Evolutionary conservation across 2,113 vertebrate genomes (phyloP), one percentile per base, ranked within the genome.

Genomic region (Leucoraja erinaceus): DNA sequence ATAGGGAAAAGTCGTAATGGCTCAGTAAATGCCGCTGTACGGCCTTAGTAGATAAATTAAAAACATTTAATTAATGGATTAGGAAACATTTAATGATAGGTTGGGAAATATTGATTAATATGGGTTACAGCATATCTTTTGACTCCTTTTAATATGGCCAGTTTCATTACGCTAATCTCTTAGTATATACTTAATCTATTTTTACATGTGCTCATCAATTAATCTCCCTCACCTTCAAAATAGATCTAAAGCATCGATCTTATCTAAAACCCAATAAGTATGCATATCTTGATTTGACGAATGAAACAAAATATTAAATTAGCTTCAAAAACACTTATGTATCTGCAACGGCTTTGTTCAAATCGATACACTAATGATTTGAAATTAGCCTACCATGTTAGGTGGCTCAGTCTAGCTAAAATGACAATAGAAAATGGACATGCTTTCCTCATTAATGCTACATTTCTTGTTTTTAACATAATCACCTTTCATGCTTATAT

Each of bases 41-140:
- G 81, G 61, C 94, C 94, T 95, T 96, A 95, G 96, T 96, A 95
- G 95, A 47, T 47, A 47, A 47, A 47, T 47, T 47, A 47, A 47
- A 47, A 47, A 47, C 38, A 47, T 47, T 47, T 47, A 47, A 47
- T 47, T 0, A 47, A 94, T 95, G 95, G 95, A 95, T 94, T 93
- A 94, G 94, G 95, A 95, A 94, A 94, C 94, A 94, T 47, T 91
- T 70, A 95, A 96, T 95, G 95, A 94, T 95, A 95, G 95, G 95
- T 94, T 91, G 94, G 94, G 95, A 95, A 94, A 94, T 94, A 94
- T 54, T 91, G 33, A 25, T 74, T 20, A 72, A 31, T 72, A 74
- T 38, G 33, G 47, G 66, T 33, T 74, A 72, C 20, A 72, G 31
- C 63, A 38, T 10, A 70, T 5, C 66, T 91, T 47, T 70, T 91